Conservation (phyloP, 2,797 vertebrate species). For the Trematomus bernacchii region DNA sequence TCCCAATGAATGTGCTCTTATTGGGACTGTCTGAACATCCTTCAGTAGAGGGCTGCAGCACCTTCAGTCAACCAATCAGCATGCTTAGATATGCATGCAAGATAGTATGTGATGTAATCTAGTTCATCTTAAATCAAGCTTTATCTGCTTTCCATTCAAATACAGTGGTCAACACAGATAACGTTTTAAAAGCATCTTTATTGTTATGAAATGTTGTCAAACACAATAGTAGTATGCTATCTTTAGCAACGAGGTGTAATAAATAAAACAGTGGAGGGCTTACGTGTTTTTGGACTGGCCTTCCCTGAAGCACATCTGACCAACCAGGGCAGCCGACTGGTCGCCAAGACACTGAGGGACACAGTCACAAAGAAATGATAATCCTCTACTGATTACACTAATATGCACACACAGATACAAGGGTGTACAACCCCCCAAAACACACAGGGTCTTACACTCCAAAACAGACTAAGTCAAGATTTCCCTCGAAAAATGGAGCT, state of each 20-base stretch:
- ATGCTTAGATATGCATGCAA: too few relatives aligned
- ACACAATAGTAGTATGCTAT: too few relatives aligned
- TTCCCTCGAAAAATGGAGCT: too few relatives aligned
- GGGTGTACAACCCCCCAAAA: background rate
- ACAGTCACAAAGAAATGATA: too few relatives aligned
- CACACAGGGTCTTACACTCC: fast-evolving
- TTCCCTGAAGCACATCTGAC: slow-evolving; percentile 94
- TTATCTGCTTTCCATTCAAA: background rate
- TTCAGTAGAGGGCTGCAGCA: too few relatives aligned
- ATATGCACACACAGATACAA: background rate
- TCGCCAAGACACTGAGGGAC: slow-evolving; percentile 92
- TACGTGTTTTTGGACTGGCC: slow-evolving; percentile 97
- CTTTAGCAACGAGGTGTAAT: background rate
- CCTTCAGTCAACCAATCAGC: too few relatives aligned
- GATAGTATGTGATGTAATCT: too few relatives aligned
- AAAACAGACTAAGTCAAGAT: background rate
- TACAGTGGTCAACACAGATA: background rate
- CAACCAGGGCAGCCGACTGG: slow-evolving; percentile 94
- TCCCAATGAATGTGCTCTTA: too few relatives aligned
- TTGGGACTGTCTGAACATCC: too few relatives aligned
- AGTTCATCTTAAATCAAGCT: background rate
- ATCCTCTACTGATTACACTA: too few relatives aligned
- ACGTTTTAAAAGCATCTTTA: background rate
- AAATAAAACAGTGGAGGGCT: slow-evolving; percentile 39
- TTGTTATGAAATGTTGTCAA: background rate